Conservation (phyloP, 92 coral and sea anemone species). For the Muricea muricata region DNA sequence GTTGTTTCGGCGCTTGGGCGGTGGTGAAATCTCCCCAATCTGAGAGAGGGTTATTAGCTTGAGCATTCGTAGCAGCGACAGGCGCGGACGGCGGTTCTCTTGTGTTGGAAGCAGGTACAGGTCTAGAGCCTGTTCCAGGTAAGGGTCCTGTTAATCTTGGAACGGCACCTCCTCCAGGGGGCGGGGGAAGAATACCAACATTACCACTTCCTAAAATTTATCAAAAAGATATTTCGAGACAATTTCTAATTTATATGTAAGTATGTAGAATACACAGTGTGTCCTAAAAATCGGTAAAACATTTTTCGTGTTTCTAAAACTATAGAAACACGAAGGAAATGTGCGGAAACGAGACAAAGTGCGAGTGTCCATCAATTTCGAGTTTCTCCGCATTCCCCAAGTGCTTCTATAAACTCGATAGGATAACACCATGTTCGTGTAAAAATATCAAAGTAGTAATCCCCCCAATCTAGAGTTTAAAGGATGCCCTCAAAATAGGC, state of each 20-base stretch:
- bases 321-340: too few species aligned
- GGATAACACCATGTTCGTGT: too few species aligned
- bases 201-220: slow-evolving; percentile 68
- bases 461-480: too few species aligned
- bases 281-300: too few species aligned
- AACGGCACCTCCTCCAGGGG: slow-evolving; percentile 69
- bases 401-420: too few species aligned
- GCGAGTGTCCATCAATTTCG: too few species aligned
- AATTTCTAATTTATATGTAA: background rate
- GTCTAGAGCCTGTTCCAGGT: slow-evolving; percentile 68
- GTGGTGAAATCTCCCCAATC: slow-evolving; percentile 98
- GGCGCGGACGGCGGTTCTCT: slow-evolving; percentile 59
- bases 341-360: too few species aligned
- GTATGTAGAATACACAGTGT: too few species aligned
- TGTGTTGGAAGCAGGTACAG: slow-evolving; percentile 49
- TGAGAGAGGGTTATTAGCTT: slow-evolving; percentile 47
- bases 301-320: too few species aligned
- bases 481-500: too few species aligned
- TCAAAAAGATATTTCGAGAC: background rate
- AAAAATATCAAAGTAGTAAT: too few species aligned
- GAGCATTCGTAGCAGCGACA: slow-evolving; percentile 48
- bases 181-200: slow-evolving; percentile 82
- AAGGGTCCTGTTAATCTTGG: slow-evolving; percentile 92
- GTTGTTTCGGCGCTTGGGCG: slow-evolving; percentile 59
- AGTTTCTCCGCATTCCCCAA: too few species aligned